Base-by-base conservation (phyloP, 2,888 invertebrate species). In the Penaeus monodon region DNA sequence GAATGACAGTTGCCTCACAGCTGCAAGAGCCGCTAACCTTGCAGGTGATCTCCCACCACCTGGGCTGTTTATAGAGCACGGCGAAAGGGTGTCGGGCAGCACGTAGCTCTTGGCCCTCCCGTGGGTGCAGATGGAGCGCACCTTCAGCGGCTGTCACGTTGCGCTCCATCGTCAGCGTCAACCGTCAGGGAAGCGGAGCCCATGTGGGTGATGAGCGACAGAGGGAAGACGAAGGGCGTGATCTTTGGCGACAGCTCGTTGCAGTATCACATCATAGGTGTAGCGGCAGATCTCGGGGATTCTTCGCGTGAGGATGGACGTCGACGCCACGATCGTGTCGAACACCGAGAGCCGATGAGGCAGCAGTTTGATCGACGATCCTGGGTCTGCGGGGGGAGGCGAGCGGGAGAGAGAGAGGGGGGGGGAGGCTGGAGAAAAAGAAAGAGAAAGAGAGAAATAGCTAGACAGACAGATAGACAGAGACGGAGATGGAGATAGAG, bases 281-380 rank as follows among this genome's bases (percentile, higher is more conserved):
- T 96, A 96, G 73, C 96, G 96, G 93, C 95, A 96, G 89, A 98
- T 94, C 89, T 96, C 96, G 79, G 96, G 96, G 91, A 98, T 94
- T 64, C 97, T 97, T 93, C 98, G 98, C 90, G 97, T 95, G 90
- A 95, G 94, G 91, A 97, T 94, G 88, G 97, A 96, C 78, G 97
- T 97, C 91, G 97, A 93, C 91, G 98, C 96, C 91, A 99, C 94
- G 90, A 96, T 95, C 22, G 97, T 97, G 94, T 99, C 99, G 93
- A 97, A 98, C 91, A 97, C 95, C 38, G 99, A 98, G 91, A 99
- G 94, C 0, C 98, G 90, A 97, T 96, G 89, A 99, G 94, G 92
- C 98, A 95, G 93, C 97, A 97, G 93, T 98, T 3, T 98, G 92
- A 98, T 97, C 92, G 98, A 98, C 88, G 97, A 99, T 98, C 93